Evolutionary conservation across 1,140 invertebrate species (phyloP).

Genomic region (Drosophila littoralis): DNA sequence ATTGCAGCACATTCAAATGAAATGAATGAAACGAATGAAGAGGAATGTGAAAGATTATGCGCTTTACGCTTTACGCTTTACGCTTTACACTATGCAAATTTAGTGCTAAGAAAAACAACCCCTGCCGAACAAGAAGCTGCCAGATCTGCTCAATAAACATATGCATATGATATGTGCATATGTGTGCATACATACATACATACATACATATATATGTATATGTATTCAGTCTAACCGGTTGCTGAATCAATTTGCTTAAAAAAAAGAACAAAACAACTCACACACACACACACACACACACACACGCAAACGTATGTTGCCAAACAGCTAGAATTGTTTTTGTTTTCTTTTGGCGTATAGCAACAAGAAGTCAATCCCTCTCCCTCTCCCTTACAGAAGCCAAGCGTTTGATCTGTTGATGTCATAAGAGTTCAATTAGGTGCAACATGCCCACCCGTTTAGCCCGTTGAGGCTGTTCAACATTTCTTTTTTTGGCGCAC

Average conservation of each 20-base stretch:
- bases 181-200: background rate
- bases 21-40: constrained; percentile 7
- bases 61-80: constrained; percentile 9
- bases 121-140: constrained; percentile 31
- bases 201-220: background rate
- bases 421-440: constrained; percentile 75
- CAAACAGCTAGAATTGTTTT: constrained; percentile 36
- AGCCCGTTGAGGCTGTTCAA: constrained; percentile 26
- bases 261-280: constrained; percentile 37
- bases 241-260: constrained; percentile 43
- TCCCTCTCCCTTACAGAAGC: background rate
- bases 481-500: constrained; percentile 60
- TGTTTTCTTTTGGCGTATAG: constrained; percentile 9
- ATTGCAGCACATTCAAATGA: constrained; percentile 31
- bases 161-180: constrained; percentile 24
- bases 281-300: constrained; percentile 7
- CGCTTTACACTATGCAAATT: constrained; percentile 14
- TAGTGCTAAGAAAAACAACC: constrained; percentile 2
- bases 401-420: constrained; percentile 54
- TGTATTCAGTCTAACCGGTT: constrained; percentile 34
- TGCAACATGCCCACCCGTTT: constrained; percentile 38
- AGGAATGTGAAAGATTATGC: background rate
- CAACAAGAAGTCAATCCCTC: constrained; percentile 27
- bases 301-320: constrained; percentile 19
- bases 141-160: constrained; percentile 39